Evolutionary conservation across 2,113 vertebrate species (phyloP).

Genomic region (Saguinus midas): DNA sequence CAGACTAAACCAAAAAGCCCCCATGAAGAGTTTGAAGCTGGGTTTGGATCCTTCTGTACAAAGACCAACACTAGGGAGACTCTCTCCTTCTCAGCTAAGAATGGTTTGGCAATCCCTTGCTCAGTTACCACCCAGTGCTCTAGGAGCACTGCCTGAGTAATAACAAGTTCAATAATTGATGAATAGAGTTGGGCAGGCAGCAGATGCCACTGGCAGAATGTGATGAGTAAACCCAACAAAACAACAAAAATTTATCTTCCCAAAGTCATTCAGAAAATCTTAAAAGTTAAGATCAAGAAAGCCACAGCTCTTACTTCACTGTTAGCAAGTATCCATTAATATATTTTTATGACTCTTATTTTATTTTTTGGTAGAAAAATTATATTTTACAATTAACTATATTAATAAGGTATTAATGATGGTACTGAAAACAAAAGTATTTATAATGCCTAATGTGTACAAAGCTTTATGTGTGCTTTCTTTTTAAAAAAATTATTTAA

Average conservation of each 20-base stretch:
- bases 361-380: not conserved
- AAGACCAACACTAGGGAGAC: constrained; percentile 69
- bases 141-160: not conserved
- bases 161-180: not conserved
- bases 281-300: not conserved
- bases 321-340: not conserved
- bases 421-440: not conserved
- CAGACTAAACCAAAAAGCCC: not conserved
- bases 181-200: not conserved
- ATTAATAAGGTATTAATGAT: not conserved
- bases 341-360: constrained; percentile 8
- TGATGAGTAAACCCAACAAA: not conserved
- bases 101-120: not conserved
- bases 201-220: not conserved
- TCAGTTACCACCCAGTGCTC: not conserved
- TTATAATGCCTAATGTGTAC: not conserved
- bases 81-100: constrained; percentile 46
- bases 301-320: not conserved
- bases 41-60: not conserved
- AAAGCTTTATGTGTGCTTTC: not conserved
- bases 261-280: not conserved
- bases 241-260: not conserved
- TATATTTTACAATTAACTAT: not conserved
- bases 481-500: not conserved
- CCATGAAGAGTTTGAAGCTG: not conserved